Evolutionary conservation across 1,140 invertebrate species (phyloP), one percentile per base, ranked within the genome.

Genomic region (Aphelinus atriplicis): DNA sequence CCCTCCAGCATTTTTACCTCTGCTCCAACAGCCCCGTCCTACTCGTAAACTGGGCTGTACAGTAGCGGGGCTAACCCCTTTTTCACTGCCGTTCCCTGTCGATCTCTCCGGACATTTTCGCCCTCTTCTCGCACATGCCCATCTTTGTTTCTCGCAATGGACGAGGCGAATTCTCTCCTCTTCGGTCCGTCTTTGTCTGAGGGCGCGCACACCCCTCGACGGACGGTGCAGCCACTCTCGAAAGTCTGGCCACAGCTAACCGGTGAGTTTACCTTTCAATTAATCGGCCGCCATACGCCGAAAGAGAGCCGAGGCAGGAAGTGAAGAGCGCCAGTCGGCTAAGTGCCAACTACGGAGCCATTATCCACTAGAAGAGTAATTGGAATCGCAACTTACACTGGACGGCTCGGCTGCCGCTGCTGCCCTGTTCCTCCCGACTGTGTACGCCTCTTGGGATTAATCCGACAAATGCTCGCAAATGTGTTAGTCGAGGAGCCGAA

Each of bases 251-350:
- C 78, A 81, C 78, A 79, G 77, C 76, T 79, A 82, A 79, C 81
- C 76, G 82, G 81, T 84, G 80, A 85, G 84, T 85, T 85, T 85
- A 85, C 84, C 82, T 85, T 85, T 84, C 83, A 85, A 85, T 85
- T 85, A 85, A 85, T 83, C 83, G 80, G 77, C 80, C 79, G 77
- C 81, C 79, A 81, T 81, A 75, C 74, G 26, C 71, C 1, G 7
- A 55, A 6, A 45, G 79, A 80, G 77, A 55, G 51, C 53, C n/a
- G 56, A 42, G 68, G 47, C 6, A 48, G 48, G 46, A 48, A 46
- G 57, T 42, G 62, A 9, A 43, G 53, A 50, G 47, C 26, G 71
- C 53, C 43, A 65, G 75, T 72, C 77, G 75, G 79, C 80, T 82
- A 82, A 84, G 81, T 83, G 80, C 81, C 79, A 84, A 83, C 81